Base-by-base conservation (phyloP, 2,888 invertebrate species). In the Leucophenga maculata region DNA sequence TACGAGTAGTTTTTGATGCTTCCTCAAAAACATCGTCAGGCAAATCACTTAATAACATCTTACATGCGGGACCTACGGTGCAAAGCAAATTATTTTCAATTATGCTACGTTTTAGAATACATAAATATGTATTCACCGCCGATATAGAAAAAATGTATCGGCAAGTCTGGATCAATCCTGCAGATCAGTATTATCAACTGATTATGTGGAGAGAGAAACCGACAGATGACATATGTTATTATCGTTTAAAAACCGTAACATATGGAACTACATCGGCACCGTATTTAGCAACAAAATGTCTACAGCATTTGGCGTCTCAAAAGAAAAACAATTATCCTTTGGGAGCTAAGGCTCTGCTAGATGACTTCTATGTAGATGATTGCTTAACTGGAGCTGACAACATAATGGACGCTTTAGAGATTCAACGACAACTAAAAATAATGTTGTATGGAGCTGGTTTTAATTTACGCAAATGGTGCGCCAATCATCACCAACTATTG, bases 301-400 rank as follows among this genome's bases (percentile, higher is more conserved):
- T 46, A 14, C 46, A 46, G 46, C n/a, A 46, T n/a, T 46, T 46
- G 46, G 46, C 46, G n/a, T 4, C 3, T 46, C 13, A 46, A n/a
- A 46, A n/a, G 46, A 46, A 46, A n/a, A 46, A 46, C n/a, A 4
- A 26, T 26, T 26, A 26, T 4, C 26, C 26, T 26, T 1, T 70
- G 54, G 22, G 64, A 67, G 9, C 20, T 22, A 18, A 39, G 26
- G 26, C 26, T 26, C 4, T 26, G 4, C 26, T 26, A 26, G 26
- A 65, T 13, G 71, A 66, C 16, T 71, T 69, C 44, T 71, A 71
- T 46, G 71, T 69, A 6, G 71, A 73, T 50, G 69, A 69, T 52
- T 44, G 70, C 16, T 70, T 70, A 32, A 67, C 16, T 65, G 59
- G 2, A 18, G 31, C 26, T 66, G 69, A 18, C 64, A 69, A 26